Evolutionary conservation across 2,888 invertebrate genomes (phyloP), one percentile per base, ranked within the genome.

Genomic region (Rapana venosa): DNA sequence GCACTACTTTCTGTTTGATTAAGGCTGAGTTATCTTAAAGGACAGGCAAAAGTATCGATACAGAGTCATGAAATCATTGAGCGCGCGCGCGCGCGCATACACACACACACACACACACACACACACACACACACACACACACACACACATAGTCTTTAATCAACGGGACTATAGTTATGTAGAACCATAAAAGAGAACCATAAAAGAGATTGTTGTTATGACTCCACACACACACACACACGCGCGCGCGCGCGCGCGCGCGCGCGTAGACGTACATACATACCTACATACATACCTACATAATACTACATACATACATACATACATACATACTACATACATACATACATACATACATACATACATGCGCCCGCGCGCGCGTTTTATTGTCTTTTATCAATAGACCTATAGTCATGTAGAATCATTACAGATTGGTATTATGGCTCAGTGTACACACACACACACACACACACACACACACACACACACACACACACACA

Each of bases 401-500:
- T 47, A 47, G 47, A 8, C 22, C 70, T 26, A 22, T 26, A 26
- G 26, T 70, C 22, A 70, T 70, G n/a, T 26, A 70, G 70, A 70
- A 70, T 22, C 70, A 70, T 70, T 4, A 26, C 70, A 22, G n/a
- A 70, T 22, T n/a, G 26, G 2, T 70, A 26, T 70, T 70, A 26
- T 70, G 22, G 22, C n/a, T 70, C 22, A 70, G n/a, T 70, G 4
- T 35, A 81, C 81, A 81, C 81, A 81, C 81, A 81, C 81, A 81
- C 81, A 81, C 81, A 81, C 81, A 77, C 77, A 77, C 77, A 77
- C 77, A 77, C 77, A 81, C 81, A 81, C 81, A 81, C 81, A 89
- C 58, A 89, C 83, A 84, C 66, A 61, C 84, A 89, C 84, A 89
- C 83, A 84, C 84, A 89, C 79, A 84, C 83, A 89, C 79, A 89